phyloP scores from a whole-genome alignment of 2,888 invertebrate species.

The Ormyrus thymus region DNA sequence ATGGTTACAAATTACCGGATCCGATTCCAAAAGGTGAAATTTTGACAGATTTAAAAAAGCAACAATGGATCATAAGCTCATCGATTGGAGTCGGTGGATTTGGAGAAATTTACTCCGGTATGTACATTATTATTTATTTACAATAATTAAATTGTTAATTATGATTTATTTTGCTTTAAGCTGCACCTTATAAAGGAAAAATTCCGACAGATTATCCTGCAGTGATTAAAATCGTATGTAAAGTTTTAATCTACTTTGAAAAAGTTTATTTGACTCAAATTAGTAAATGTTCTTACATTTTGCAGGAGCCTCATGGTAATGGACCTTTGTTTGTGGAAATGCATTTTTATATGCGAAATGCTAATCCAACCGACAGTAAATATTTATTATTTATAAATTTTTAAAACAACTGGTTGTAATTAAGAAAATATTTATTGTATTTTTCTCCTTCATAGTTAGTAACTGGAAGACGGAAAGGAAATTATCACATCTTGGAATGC shows the following conservation, averaged over 20 bases:
- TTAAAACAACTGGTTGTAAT: constrained; percentile 13
- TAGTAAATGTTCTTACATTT: constrained; percentile 22
- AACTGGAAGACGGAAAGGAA: constrained; percentile 83
- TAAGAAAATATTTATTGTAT: constrained; percentile 1
- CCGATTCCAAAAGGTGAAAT: constrained; percentile 86
- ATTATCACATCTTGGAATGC: constrained; percentile 87
- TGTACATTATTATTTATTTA: constrained; percentile 63
- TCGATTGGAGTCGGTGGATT: constrained; percentile 95
- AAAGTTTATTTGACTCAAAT: constrained; percentile 1
- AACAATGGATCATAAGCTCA: constrained; percentile 89
- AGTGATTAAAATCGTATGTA: constrained; percentile 88
- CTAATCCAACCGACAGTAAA: constrained; percentile 83
- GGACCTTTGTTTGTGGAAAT: constrained; percentile 96
- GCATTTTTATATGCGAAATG: constrained; percentile 90
- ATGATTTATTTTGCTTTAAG: constrained; percentile 62
- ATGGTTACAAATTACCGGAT: constrained; percentile 81
- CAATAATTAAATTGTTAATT: not conserved
- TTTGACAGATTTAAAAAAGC: constrained; percentile 85
- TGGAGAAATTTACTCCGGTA: constrained; percentile 93
- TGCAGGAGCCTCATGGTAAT: constrained; percentile 91
- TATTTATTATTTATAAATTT: constrained; percentile 56
- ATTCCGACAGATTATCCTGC: constrained; percentile 79
- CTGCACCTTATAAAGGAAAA: constrained; percentile 75
- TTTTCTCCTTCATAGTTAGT: constrained; percentile 77
- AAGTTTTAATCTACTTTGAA: constrained; percentile 10